phyloP scores from a whole-genome alignment of 1,140 invertebrate genomes.

The Anoplophora glabripennis region DNA sequence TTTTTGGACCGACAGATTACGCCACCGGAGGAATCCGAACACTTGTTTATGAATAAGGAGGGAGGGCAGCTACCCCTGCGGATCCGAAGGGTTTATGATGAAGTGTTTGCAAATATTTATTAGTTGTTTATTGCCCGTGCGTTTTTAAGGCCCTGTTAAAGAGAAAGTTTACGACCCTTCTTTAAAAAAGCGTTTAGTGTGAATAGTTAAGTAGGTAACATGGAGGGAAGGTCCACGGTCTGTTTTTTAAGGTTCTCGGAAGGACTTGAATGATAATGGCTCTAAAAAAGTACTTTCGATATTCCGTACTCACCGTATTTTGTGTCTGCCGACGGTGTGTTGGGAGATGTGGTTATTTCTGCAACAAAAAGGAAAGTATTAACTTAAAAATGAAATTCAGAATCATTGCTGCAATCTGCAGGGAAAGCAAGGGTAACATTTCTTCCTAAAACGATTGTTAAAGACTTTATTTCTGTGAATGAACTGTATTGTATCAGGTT shows the following conservation, averaged over 20 bases:
- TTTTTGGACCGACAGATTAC: constrained; percentile 28
- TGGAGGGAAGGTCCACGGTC: neutral
- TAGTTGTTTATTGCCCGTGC: neutral
- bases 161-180: constrained; percentile 5
- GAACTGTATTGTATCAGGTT: too few relatives aligned
- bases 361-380: constrained; percentile 22
- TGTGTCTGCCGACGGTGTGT: constrained; percentile 26
- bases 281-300: constrained; percentile 2
- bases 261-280: constrained; percentile 11
- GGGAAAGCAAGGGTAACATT: too few relatives aligned
- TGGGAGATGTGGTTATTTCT: constrained; percentile 32
- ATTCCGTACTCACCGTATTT: constrained; percentile 32
- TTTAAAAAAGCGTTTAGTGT: constrained; percentile 11
- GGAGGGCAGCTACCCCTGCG: constrained; percentile 21
- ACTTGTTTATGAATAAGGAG: constrained; percentile 26
- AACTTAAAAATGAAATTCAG: too few relatives aligned
- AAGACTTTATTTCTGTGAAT: too few relatives aligned
- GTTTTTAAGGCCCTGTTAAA: neutral
- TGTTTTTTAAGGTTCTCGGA: constrained; percentile 9
- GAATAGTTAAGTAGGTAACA: neutral
- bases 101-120: constrained; percentile 8
- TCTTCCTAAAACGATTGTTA: too few relatives aligned
- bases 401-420: too few relatives aligned
- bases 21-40: constrained; percentile 28
- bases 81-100: constrained; percentile 11